A percentile compares a stretch with the other conserved stretches of the same genome.
These are phyloP conservation scores for Lepidostoma basale DNA, from an alignment of 1,140 invertebrate species.

Conservation along the genomic window DNA sequence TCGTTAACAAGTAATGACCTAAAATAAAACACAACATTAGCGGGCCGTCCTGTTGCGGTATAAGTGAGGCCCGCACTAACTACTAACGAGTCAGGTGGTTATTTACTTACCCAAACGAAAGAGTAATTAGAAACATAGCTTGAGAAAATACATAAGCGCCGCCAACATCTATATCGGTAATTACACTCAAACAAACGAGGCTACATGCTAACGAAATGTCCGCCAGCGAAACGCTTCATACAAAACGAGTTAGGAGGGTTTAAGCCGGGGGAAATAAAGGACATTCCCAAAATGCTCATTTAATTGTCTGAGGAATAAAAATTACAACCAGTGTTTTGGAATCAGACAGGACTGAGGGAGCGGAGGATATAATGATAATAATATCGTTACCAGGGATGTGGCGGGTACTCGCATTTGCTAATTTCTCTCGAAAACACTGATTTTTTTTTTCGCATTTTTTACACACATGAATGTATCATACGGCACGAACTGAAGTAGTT, in stretches of 20 bases:
- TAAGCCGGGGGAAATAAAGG: background rate
- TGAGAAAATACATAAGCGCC: constrained; percentile 22
- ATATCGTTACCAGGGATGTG: too few species aligned
- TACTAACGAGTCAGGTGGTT: constrained; percentile 42
- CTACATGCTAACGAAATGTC: background rate
- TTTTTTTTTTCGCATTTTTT: too few species aligned
- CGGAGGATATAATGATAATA: background rate
- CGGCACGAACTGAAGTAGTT: too few species aligned
- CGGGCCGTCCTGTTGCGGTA: background rate
- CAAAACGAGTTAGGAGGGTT: background rate
- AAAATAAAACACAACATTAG: background rate
- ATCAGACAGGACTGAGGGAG: background rate
- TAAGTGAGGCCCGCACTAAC: constrained; percentile 15
- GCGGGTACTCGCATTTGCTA: too few species aligned
- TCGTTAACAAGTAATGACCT: too few species aligned
- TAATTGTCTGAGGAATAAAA: background rate
- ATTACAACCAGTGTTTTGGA: background rate
- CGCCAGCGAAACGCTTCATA: background rate
- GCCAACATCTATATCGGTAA: constrained; percentile 23
- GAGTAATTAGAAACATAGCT: constrained; percentile 44
- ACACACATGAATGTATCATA: too few species aligned
- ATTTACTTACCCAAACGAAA: constrained; percentile 43
- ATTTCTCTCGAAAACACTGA: too few species aligned
- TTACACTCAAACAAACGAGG: constrained; percentile 29
- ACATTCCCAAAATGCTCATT: background rate